Base-by-base conservation (phyloP, 2,888 invertebrate genomes). In the Lasius platythorax region DNA sequence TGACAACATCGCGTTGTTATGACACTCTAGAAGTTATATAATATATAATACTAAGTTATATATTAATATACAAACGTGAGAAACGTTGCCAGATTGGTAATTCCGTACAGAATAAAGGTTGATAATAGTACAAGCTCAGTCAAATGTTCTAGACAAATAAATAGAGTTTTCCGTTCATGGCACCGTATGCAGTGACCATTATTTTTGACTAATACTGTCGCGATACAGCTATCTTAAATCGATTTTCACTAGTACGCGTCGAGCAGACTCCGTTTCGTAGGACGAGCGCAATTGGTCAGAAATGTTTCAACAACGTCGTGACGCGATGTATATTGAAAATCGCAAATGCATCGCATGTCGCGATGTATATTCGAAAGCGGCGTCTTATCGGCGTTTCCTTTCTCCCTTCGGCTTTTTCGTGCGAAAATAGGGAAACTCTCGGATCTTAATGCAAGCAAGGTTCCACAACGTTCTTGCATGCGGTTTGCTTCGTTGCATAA, bases 381-480 rank as follows among this genome's bases (percentile, higher is more conserved):
- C 30, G 58, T 6, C 63, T 73, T 70, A 63, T 63, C 67, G 83
- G 43, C 82, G 81, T 76, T 85, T 85, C 76, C 88, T 86, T 86
- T 68, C 30, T 12, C 18, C 33, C 23, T 23, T 23, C 5, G 43
- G 23, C n/a, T 63, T 50, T 88, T 87, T 84, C 66, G 70, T 43
- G 63, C 61, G 50, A 79, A 83, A 63, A 67, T 78, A 46, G 15
- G 56, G 5, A 74, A 82, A 74, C 67, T 46, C 46, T 18, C 33
- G 66, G 46, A 43, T 75, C 28, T 74, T 74, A 75, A 70, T 75
- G 64, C 46, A 53, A 37, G 56, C 63, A 53, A n/a, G 46, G 68
- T 83, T 66, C 33, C 40, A 18, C 40, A n/a, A 12, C 53, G 75
- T 85, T 87, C 79, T 83, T 72, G 37, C 76, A n/a, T 50, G 82